Evolutionary conservation across 2,888 invertebrate genomes (phyloP), one percentile per base, ranked within the genome.

Genomic region (Homarus gammarus): DNA sequence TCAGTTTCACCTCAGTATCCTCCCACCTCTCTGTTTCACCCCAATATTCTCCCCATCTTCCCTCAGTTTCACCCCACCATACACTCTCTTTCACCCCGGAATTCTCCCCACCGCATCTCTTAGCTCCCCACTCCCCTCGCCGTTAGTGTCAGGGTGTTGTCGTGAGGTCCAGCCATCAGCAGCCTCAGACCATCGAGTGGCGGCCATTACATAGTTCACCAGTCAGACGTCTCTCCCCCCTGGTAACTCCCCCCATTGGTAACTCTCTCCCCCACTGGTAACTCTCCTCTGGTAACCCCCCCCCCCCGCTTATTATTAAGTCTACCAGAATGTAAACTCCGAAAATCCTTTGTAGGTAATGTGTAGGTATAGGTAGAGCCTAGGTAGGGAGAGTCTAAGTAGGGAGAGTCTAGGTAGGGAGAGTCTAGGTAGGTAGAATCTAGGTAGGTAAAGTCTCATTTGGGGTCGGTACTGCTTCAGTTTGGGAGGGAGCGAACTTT

Each of bases 41-140:
- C 44, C 78, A n/a, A 44, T 72, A 31, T 31, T 33, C 3, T 22
- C 36, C 36, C 61, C 33, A 27, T 22, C 27, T 38, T 73, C 73
- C 38, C 73, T 49, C 73, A 38, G 36, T 73, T 38, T 73, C 73
- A 33, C 75, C n/a, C 75, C 33, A 27, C n/a, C 75, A 33, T 44
- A 33, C 27, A n/a, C 75, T 44, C 44, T 75, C 44, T 75, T 44
- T 44, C 75, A n/a, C 40, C n/a, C 75, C n/a, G 44, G 6, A 44
- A 44, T 12, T 44, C 44, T 44, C 12, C 12, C 44, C 5, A 5
- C 44, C 5, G 12, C 44, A 44, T 5, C 44, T 12, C 5, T 44
- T 44, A 5, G 5, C 44, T n/a, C n/a, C n/a, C n/a, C 49, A 49
- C 15, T 15, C 8, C 15, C 49, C 8, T 49, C 49, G 49, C 15